Conservation (phyloP, 2,888 invertebrate genomes). For the Macrosoma leucophasiata region DNA sequence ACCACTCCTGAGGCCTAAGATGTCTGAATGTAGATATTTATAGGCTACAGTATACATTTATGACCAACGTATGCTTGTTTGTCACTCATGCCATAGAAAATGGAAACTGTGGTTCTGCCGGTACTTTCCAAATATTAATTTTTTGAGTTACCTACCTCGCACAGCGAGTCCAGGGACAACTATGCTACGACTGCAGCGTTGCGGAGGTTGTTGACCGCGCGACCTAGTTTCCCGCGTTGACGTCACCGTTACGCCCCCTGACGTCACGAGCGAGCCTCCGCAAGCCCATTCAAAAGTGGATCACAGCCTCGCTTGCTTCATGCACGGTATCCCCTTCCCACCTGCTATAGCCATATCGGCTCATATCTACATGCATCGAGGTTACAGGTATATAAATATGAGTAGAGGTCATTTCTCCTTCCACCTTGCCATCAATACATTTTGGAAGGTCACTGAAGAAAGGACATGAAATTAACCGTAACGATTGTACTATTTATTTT, state of each 20-base stretch:
- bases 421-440: constrained; percentile 39
- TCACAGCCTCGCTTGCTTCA: constrained; percentile 50
- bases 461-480: constrained; percentile 7
- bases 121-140: too few relatives aligned
- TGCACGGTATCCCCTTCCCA: constrained; percentile 37
- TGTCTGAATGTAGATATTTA: too few relatives aligned
- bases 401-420: constrained; percentile 50
- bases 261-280: constrained; percentile 63
- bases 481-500: too few relatives aligned
- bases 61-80: too few relatives aligned
- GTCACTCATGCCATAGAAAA: too few relatives aligned
- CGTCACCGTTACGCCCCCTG: constrained; percentile 69
- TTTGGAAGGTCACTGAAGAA: constrained; percentile 35
- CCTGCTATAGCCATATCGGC: constrained; percentile 25
- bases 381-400: constrained; percentile 35
- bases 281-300: constrained; percentile 70
- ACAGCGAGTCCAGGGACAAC: constrained; percentile 30
- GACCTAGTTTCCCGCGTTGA: constrained; percentile 62
- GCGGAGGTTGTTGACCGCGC: constrained; percentile 56
- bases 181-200: constrained; percentile 51
- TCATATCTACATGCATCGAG: constrained; percentile 37
- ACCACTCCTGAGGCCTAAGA: too few relatives aligned
- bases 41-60: too few relatives aligned
- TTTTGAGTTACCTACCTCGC: too few relatives aligned
- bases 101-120: too few relatives aligned